Evolutionary conservation across 2,797 vertebrate species (phyloP), one percentile per base, ranked within the genome.

Genomic region (Pelochelys cantorii): DNA sequence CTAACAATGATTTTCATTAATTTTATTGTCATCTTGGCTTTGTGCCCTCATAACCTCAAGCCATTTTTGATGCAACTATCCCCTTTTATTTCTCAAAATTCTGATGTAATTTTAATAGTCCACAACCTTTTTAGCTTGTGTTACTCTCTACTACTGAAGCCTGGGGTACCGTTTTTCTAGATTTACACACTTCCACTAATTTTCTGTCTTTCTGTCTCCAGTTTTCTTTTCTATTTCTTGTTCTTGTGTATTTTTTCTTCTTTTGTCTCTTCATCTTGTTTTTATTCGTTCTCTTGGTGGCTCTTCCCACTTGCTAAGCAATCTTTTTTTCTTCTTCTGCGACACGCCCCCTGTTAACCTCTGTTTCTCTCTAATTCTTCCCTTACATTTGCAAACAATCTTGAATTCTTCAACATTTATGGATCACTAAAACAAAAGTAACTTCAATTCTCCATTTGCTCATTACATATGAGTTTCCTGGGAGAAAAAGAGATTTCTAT

Each of bases 161-260:
- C 25, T 23, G 25, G 20, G 11, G 57, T 59, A 27, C 57, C 57
- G 25, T 57, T 8, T 8, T 7, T 57, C 62, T 65, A 15, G 31
- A 65, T 65, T 65, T 65, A n/a, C 62, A 31, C 15, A 18, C 31
- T n/a, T 17, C 10, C 17, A 68, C 17, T 20, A 68, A 18, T 68
- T 65, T 68, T 68, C 31, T 68, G 31, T 29, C 17, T 17, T 68
- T 68, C n/a, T n/a, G 4, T 9, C 17, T 34, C n/a, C 0, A 2
- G 7, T 11, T 59, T 78, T 0, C 2, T 3, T 3, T 13, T 25
- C 62, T 37, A 65, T 55, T 9, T 59, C 3, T 1, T 25, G 0
- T 0, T 87, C 83, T 34, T 92, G 1, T 75, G 17, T 54, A 29
- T 31, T 56, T 11, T 1, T 65, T 1, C 3, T 1, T 17, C 9